A percentile compares a stretch with the other conserved stretches of the same genome.
Evolutionary conservation across 1,140 invertebrate genomes (phyloP).

Genomic region (Orussus abietinus): DNA sequence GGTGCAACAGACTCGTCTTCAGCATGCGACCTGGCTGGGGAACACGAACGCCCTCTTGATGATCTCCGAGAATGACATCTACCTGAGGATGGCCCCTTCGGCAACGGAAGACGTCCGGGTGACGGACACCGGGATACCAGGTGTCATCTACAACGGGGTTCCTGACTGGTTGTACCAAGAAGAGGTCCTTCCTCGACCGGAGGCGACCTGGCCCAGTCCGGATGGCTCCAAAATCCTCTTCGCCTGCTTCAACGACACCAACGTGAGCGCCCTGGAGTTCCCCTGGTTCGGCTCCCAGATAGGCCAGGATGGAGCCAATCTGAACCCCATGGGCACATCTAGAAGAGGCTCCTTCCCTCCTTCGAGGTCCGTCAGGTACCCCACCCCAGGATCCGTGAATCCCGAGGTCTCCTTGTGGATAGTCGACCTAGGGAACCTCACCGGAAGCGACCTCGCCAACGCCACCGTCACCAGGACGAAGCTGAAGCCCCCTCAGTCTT

Average conservation of each 20-base stretch:
- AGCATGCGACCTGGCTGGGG: slow-evolving; percentile 75
- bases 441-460: slow-evolving; percentile 21
- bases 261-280: slow-evolving; percentile 64
- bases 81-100: slow-evolving; percentile 66
- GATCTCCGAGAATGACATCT: slow-evolving; percentile 83
- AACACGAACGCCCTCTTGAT: slow-evolving; percentile 67
- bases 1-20: slow-evolving; percentile 66
- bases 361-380: slow-evolving; percentile 71
- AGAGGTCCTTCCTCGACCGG: slow-evolving; percentile 68
- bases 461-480: slow-evolving; percentile 51
- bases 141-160: slow-evolving; percentile 82
- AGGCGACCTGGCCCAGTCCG: slow-evolving; percentile 80
- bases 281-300: slow-evolving; percentile 65
- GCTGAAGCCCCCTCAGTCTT: slow-evolving; percentile 65
- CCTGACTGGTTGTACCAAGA: slow-evolving; percentile 94
- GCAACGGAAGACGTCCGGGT: slow-evolving; percentile 63
- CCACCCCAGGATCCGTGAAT: slow-evolving; percentile 80
- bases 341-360: slow-evolving; percentile 63
- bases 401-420: slow-evolving; percentile 78
- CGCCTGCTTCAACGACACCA: slow-evolving; percentile 83
- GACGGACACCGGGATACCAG: slow-evolving; percentile 70
- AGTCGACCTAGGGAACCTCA: slow-evolving; percentile 68
- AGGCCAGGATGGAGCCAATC: slow-evolving; percentile 32
- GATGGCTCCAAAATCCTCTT: slow-evolving; percentile 79
- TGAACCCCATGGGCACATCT: slow-evolving; percentile 25